Conservation (phyloP, 2,888 invertebrate genomes). For the Phaedon cochleariae region DNA sequence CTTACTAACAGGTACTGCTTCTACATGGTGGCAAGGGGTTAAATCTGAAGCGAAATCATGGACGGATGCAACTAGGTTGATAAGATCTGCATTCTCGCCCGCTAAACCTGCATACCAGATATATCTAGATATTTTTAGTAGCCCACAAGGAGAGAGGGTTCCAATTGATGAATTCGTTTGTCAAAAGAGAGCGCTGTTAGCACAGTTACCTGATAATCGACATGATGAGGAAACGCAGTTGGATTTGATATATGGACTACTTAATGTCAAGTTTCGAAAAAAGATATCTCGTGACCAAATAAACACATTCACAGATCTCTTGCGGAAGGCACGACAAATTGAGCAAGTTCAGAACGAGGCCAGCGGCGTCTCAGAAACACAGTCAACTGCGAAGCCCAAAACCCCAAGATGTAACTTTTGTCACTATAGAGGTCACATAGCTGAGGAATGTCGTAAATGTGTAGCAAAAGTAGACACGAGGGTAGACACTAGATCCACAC, state of each 20-base stretch:
- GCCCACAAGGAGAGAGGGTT: constrained; percentile 21
- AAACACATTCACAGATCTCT: constrained; percentile 11
- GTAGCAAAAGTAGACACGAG: constrained; percentile 11
- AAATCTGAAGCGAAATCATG: constrained; percentile 25
- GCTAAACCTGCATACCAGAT: constrained; percentile 35
- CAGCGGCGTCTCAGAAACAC: neutral
- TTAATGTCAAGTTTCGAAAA: constrained; percentile 6
- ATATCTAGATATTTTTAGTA: constrained; percentile 32
- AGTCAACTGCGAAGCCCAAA: neutral
- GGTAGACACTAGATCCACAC: neutral
- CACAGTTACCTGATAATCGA: constrained; percentile 28
- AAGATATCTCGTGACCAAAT: constrained; percentile 7
- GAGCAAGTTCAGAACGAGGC: constrained; percentile 3
- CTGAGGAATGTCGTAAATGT: constrained; percentile 13
- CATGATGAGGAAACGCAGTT: constrained; percentile 38
- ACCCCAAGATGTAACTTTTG: constrained; percentile 14
- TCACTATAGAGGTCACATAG: constrained; percentile 11
- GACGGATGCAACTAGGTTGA: constrained; percentile 23
- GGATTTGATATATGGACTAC: constrained; percentile 38
- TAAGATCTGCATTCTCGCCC: constrained; percentile 35
- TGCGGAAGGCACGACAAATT: constrained; percentile 9
- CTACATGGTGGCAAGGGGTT: constrained; percentile 34
- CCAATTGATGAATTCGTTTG: constrained; percentile 33
- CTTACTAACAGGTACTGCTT: constrained; percentile 26
- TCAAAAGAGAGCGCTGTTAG: constrained; percentile 33